phyloP scores from a whole-genome alignment of 1,140 invertebrate genomes.

The Listronotus bonariensis region DNA sequence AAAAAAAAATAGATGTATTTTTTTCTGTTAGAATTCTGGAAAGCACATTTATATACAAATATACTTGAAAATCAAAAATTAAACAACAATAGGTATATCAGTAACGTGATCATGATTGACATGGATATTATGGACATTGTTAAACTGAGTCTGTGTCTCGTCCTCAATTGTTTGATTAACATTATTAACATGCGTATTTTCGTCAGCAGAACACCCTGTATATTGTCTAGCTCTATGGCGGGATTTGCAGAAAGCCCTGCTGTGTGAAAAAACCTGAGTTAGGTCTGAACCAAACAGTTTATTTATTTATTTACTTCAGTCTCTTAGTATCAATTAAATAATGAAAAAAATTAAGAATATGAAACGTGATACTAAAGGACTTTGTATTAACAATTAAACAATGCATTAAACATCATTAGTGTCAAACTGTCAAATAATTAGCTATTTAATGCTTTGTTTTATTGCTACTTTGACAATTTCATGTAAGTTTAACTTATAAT shows the following conservation, averaged over 20 bases:
- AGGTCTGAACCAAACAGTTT: conserved; percentile 28
- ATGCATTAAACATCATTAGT: too few relatives aligned
- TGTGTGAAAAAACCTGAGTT: conserved; percentile 36
- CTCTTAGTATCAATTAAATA: conserved; percentile 15
- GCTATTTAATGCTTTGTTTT: too few relatives aligned
- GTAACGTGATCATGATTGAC: conserved; percentile 22
- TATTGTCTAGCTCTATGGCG: conserved; percentile 32
- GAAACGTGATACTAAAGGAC: too few relatives aligned
- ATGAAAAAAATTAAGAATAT: not conserved
- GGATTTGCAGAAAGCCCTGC: conserved; percentile 37
- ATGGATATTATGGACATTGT: conserved; percentile 23
- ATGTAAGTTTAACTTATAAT: too few relatives aligned
- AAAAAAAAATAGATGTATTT: conserved; percentile 17
- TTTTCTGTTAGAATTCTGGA: conserved; percentile 1
- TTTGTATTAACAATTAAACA: too few relatives aligned
- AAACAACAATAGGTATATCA: conserved; percentile 28
- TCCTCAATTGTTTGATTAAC: conserved; percentile 7
- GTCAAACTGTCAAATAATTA: too few relatives aligned
- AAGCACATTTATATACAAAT: conserved; percentile 6
- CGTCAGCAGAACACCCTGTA: conserved; percentile 33
- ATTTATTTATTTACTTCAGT: conserved; percentile 6
- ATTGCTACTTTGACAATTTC: too few relatives aligned
- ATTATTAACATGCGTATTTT: conserved; percentile 23
- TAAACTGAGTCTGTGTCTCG: conserved; percentile 22
- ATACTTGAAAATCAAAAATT: conserved; percentile 9